Evolutionary conservation across 2,113 vertebrate genomes (phyloP), one percentile per base, ranked within the genome.

Genomic region (Odocoileus hemionus): DNA sequence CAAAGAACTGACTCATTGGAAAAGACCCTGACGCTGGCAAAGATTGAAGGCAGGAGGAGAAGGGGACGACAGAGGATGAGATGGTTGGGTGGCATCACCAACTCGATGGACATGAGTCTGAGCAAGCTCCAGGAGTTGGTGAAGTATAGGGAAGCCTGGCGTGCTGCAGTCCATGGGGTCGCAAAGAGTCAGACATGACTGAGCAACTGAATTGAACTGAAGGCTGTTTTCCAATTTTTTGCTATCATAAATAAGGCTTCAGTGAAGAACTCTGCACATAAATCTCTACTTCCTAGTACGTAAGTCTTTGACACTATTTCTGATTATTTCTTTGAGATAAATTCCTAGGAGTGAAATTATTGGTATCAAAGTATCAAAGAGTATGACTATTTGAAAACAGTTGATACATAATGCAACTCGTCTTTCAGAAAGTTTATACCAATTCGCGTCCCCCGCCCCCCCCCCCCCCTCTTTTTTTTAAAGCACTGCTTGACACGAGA

Each of bases 301-400:
- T 70, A 89, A 60, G 83, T 78, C 91, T 97, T 61, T 86, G 95
- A 96, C 96, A 95, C 25, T 74, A 78, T 64, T 96, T 95, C 89
- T 93, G 94, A 84, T 95, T n/a, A 96, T 89, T 97, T 97, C 39
- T 91, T 95, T 78, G 82, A 96, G 93, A 95, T 95, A 93, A 95
- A 97, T 89, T 96, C 36, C 61, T 70, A 30, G 70, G 86, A 70
- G 50, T 61, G 30, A 83, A 91, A 91, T 93, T 83, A 93, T 19
- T 78, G 60, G 33, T 45, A 60, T 28, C 15, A 43, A 90, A 94
- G 33, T 45, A 60, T 28, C 15, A 43, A 90, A 94, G 78, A 78
- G 25, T 30, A 58, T 54, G 52, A 36, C 83, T 64, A 14, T 64
- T 85, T 47, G 76, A 15, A 76, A 87, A 93, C 55, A 61, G n/a